Percentiles rank a stretch among this genome's conserved stretches.
These are phyloP conservation scores for Megaceryle alcyon DNA, from an alignment of 2,797 vertebrate genomes.

Conservation along the genomic window DNA sequence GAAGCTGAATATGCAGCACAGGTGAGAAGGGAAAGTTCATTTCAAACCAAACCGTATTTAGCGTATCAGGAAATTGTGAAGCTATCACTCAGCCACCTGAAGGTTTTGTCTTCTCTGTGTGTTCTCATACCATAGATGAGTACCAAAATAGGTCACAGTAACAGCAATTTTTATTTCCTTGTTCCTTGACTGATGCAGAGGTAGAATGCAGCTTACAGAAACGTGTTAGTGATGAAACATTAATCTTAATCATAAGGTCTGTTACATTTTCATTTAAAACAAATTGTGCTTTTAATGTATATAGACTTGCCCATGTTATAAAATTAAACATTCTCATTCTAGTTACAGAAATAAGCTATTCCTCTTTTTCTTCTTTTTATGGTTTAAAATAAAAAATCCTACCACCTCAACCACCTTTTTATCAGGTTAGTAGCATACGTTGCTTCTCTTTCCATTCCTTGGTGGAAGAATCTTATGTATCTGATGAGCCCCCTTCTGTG, in stretches of 20 bases:
- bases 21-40: constrained; percentile 77
- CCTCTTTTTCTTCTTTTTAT: neutral
- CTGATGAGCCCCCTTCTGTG: neutral
- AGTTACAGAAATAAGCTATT: neutral
- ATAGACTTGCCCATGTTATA: rapidly evolving
- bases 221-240: neutral
- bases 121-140: neutral
- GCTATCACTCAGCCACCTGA: neutral
- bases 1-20: constrained; percentile 94
- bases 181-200: neutral
- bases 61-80: neutral
- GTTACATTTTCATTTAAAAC: neutral
- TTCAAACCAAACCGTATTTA: neutral
- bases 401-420: neutral
- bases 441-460: neutral
- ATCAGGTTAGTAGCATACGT: neutral
- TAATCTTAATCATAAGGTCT: neutral
- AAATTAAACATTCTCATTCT: neutral
- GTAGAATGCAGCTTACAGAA: neutral
- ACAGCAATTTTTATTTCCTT: neutral
- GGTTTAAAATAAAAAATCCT: neutral
- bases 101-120: neutral
- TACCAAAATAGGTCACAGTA: neutral
- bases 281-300: neutral
- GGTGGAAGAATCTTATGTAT: neutral